Percentiles rank a stretch among this genome's conserved stretches.
phyloP scores from a whole-genome alignment of 2,888 invertebrate species.

The Drosophila sordidapex region DNA sequence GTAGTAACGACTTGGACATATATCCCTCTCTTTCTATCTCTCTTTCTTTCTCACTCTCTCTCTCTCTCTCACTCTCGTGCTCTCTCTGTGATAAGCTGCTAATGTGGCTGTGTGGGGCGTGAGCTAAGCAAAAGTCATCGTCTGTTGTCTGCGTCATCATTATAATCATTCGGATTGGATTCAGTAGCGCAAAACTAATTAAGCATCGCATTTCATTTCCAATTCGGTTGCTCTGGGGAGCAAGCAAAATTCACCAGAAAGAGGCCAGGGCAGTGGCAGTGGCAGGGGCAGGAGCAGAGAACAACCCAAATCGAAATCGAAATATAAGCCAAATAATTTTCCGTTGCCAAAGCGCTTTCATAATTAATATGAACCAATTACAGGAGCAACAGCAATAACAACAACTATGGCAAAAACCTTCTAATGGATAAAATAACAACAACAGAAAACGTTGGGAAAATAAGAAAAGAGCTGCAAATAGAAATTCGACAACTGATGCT shows the following conservation, averaged over 20 bases:
- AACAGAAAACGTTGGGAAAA: conserved; percentile 1
- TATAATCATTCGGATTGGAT: conserved; percentile 48
- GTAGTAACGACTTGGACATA: neutral
- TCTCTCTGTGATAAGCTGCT: conserved; percentile 16
- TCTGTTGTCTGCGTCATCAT: conserved; percentile 55
- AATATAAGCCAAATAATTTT: conserved; percentile 79
- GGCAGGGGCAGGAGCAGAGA: neutral
- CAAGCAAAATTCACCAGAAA: conserved; percentile 18
- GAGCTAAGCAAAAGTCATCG: conserved; percentile 40
- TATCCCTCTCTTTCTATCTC: neutral
- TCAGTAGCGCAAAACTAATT: conserved; percentile 69
- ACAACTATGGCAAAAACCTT: conserved; percentile 16
- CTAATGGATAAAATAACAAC: conserved; percentile 50
- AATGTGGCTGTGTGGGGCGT: conserved; percentile 15
- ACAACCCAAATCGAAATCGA: conserved; percentile 62
- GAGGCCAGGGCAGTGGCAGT: neutral
- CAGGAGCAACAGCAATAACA: conserved; percentile 33
- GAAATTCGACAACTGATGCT: conserved; percentile 32
- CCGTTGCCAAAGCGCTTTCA: conserved; percentile 75
- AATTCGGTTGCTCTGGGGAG: conserved; percentile 56
- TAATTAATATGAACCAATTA: conserved; percentile 77
- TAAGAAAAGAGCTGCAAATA: conserved; percentile 21
- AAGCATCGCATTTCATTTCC: conserved; percentile 78
- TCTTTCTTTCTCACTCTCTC: neutral
- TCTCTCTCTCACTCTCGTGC: neutral